These are phyloP conservation scores for Neotoma lepida DNA, from an alignment of 2,113 vertebrate genomes.

Conservation along the genomic window DNA sequence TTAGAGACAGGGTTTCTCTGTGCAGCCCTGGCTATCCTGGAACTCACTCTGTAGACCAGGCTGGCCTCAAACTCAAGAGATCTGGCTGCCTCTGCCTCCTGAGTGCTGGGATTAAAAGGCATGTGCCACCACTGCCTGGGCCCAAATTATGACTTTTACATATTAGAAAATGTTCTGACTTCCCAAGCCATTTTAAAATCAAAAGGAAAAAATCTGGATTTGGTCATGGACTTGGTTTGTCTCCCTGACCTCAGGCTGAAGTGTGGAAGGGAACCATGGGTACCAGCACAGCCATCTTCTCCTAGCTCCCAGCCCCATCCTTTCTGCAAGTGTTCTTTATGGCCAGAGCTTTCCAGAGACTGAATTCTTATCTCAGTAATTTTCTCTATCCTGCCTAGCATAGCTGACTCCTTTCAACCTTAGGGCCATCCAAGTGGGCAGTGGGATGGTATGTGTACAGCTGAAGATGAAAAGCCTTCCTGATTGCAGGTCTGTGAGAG, in stretches of 20 bases:
- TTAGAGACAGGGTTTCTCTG: no score
- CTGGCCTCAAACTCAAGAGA: no score
- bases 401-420: background rate
- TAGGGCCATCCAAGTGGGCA: background rate
- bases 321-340: background rate
- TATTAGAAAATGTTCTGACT: constrained; percentile 1
- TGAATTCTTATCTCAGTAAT: constrained; percentile 13
- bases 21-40: no score
- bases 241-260: background rate
- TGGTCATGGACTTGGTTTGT: background rate
- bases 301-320: background rate
- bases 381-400: background rate
- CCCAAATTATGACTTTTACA: background rate
- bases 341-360: constrained; percentile 48
- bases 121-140: background rate
- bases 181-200: constrained; percentile 13
- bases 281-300: background rate
- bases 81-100: background rate
- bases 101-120: background rate
- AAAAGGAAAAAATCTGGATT: background rate
- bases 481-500: background rate
- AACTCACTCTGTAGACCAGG: no score
- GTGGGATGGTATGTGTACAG: background rate
- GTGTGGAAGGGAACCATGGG: background rate
- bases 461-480: constrained; percentile 9